Percentiles rank a stretch among this genome's conserved stretches.
phyloP scores from a whole-genome alignment of 2,888 invertebrate species.

The Chloromyia formosa region DNA sequence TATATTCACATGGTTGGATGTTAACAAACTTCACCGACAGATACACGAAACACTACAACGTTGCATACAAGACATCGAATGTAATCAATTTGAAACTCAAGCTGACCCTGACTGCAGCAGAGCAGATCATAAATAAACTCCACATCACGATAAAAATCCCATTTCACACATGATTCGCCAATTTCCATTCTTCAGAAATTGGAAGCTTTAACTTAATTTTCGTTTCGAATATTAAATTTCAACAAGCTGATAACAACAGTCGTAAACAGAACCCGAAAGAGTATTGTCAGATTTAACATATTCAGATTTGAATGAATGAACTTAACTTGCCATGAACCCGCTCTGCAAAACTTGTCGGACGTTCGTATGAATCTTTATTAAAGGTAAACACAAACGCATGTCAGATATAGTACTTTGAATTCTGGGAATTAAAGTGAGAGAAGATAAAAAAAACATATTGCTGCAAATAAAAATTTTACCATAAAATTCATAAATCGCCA shows the following conservation, averaged over 20 bases:
- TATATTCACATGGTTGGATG: too few species aligned
- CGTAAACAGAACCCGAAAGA: neutral
- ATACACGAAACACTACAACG: too few species aligned
- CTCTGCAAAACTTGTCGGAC: slow-evolving; percentile 9
- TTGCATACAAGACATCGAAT: too few species aligned
- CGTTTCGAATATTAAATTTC: slow-evolving; percentile 30
- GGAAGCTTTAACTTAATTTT: slow-evolving; percentile 7
- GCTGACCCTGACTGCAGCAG: too few species aligned
- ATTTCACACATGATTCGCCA: slow-evolving; percentile 31
- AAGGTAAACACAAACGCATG: neutral
- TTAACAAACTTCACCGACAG: too few species aligned
- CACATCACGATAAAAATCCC: slow-evolving; percentile 13
- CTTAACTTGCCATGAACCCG: neutral
- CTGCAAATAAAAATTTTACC: slow-evolving; percentile 33
- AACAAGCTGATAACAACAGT: neutral
- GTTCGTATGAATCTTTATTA: too few species aligned
- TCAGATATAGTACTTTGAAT: neutral
- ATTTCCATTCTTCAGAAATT: neutral
- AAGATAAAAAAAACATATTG: neutral
- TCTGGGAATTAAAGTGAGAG: neutral
- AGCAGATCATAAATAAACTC: slow-evolving; percentile 17
- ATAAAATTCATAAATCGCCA: slow-evolving; percentile 40
- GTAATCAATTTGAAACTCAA: too few species aligned
- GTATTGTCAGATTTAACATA: neutral
- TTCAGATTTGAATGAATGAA: neutral